Evolutionary conservation across 1,140 invertebrate species (phyloP), one percentile per base, ranked within the genome.

Genomic region (Zaprionus taronus): DNA sequence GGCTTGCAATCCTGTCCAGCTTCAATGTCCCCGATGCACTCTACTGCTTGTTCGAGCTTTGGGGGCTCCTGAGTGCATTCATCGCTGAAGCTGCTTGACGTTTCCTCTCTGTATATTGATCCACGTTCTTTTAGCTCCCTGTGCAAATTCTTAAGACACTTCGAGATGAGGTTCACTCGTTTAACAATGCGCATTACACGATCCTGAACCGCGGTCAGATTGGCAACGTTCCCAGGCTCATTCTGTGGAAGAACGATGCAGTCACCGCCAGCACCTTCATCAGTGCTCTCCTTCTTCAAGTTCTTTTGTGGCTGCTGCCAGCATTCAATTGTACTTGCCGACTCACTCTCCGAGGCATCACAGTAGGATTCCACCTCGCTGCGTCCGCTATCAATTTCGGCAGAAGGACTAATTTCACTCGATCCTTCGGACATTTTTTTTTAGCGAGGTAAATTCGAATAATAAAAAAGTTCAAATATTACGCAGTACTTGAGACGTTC

Each of bases 11-110:
- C 62, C 22, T 72, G 57, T 9, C 38, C 67, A n/a, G 9, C 49
- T 0, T 72, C 74, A 34, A 28, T n/a, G 24, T 77, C 74, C 0
- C 51, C 57, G 4, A 49, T 38, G 2, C 63, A 70, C 20, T 77
- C 69, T 6, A 44, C 49, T 0, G 61, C 7, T 56, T 72, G n/a
- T 2, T 66, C 28, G 3, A 77, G 69, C 9, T 38, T 36, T 14
- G 69, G 62, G 5, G 15, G n/a, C 17, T 49, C 20, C 17, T 20
- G 17, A 5, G 41, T n/a, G 47, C 11, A 51, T 24, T 49, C 38
- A 12, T 20, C 28, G 15, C 53, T 56, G 53, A n/a, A n/a, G 7
- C 15, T 56, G 22, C 14, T 7, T 15, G 11, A 22, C 0, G 47
- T 24, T 12, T 24, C 20, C 11, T 24, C 1, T 2, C 12, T 11